Evolutionary conservation across 2,113 vertebrate genomes (phyloP).

Genomic region (Neodontobutis hainanensis): DNA sequence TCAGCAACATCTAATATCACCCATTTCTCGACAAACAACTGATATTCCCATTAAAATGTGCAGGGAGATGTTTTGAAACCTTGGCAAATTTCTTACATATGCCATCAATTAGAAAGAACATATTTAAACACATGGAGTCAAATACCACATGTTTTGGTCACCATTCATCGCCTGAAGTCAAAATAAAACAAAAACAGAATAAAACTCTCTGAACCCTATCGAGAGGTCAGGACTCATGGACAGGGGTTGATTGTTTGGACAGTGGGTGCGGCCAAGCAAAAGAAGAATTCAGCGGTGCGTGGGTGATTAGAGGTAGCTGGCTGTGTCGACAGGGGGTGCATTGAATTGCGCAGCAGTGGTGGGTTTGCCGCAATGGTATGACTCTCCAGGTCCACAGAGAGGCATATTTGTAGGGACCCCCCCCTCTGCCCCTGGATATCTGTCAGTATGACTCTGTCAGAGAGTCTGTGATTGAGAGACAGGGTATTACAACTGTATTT

Average conservation of each 20-base stretch:
- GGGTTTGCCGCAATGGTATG: slow-evolving; percentile 32
- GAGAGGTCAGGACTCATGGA: slow-evolving; percentile 19
- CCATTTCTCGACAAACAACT: slow-evolving; percentile 39
- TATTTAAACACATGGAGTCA: slow-evolving; percentile 30
- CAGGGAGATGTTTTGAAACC: slow-evolving; percentile 59
- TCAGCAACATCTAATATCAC: slow-evolving; percentile 34
- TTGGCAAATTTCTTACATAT: slow-evolving; percentile 59
- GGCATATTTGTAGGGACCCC: slow-evolving; percentile 42
- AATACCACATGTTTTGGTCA: slow-evolving; percentile 65
- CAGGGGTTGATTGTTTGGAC: slow-evolving; percentile 58
- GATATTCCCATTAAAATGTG: slow-evolving; percentile 54
- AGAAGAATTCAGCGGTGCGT: slow-evolving; percentile 32
- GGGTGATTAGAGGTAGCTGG: slow-evolving; percentile 40
- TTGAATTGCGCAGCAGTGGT: slow-evolving; percentile 10
- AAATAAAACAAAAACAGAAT: slow-evolving; percentile 30
- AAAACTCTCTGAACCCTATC: slow-evolving; percentile 31
- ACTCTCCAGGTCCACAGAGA: slow-evolving; percentile 28
- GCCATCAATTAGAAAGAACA: slow-evolving; percentile 52
- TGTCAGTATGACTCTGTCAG: slow-evolving; percentile 57
- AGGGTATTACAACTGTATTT: slow-evolving; percentile 12
- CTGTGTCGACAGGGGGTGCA: slow-evolving; percentile 17
- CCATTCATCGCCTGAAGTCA: slow-evolving; percentile 46
- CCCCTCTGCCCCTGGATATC: slow-evolving; percentile 45
- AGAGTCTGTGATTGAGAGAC: slow-evolving; percentile 12
- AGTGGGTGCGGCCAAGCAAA: slow-evolving; percentile 36